Evolutionary conservation across 2,888 invertebrate species (phyloP).

Genomic region (Cerastis rubricosa): DNA sequence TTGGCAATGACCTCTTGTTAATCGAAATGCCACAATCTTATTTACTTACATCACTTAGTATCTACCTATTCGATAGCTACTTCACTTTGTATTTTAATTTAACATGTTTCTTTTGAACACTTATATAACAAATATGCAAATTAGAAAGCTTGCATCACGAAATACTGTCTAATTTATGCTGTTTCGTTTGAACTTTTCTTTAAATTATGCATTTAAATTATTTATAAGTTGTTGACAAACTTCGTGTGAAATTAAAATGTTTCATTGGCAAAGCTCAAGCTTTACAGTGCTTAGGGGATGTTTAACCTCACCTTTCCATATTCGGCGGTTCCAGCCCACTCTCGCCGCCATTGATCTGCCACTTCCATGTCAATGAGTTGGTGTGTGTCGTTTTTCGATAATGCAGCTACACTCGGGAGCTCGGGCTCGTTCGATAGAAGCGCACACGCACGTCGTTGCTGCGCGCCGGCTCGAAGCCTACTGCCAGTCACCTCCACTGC

Average conservation of each 20-base stretch:
- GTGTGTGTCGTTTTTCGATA: conserved; percentile 76
- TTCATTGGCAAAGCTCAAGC: conserved; percentile 8
- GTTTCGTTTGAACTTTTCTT: conserved; percentile 34
- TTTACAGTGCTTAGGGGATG: conserved; percentile 45
- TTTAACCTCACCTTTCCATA: conserved; percentile 86
- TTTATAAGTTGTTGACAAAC: conserved; percentile 47
- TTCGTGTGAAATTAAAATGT: conserved; percentile 14
- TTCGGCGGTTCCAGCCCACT: conserved; percentile 89
- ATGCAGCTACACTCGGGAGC: conserved; percentile 88
- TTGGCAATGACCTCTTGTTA: conserved; percentile 88
- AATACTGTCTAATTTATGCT: conserved; percentile 41
- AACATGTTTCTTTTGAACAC: conserved; percentile 27
- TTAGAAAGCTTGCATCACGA: conserved; percentile 54
- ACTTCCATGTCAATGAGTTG: conserved; percentile 84
- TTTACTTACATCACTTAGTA: conserved; percentile 39
- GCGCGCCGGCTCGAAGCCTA: conserved; percentile 83
- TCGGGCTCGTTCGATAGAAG: conserved; percentile 74
- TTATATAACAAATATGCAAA: conserved; percentile 54
- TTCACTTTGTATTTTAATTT: conserved; percentile 29
- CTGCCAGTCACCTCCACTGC: conserved; percentile 70
- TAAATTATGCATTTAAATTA: conserved; percentile 13
- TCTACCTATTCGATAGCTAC: conserved; percentile 10
- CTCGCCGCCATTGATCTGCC: conserved; percentile 88
- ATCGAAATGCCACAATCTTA: conserved; percentile 76
- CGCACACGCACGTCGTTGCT: conserved; percentile 79